phyloP scores from a whole-genome alignment of 2,888 invertebrate genomes.

The Acholoe squamosa region DNA sequence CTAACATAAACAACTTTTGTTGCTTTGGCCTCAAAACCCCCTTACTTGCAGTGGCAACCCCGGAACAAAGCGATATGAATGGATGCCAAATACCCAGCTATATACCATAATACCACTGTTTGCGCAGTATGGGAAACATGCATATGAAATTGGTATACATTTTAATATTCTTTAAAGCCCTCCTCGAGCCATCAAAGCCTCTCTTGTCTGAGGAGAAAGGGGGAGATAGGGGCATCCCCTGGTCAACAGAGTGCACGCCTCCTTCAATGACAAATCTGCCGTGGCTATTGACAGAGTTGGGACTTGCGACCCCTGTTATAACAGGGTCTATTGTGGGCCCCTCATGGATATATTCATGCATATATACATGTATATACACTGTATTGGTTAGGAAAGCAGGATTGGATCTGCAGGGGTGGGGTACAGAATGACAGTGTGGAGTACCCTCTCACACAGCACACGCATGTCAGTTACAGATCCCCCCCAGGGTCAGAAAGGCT shows the following conservation, averaged over 20 bases:
- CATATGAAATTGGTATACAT: conserved; percentile 43
- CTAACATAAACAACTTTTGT: too few relatives aligned
- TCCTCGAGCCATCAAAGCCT: conserved; percentile 18
- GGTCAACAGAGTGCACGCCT: conserved; percentile 36
- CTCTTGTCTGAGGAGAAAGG: conserved; percentile 12
- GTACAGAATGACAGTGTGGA: background rate
- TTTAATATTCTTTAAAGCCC: conserved; percentile 43
- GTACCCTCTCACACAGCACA: background rate
- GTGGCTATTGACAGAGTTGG: conserved; percentile 12
- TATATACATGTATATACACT: conserved; percentile 41
- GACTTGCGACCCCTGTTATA: background rate
- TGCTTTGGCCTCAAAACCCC: too few relatives aligned
- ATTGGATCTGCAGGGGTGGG: background rate
- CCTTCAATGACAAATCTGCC: conserved; percentile 54
- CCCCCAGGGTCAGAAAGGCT: too few relatives aligned
- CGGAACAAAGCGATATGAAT: conserved; percentile 34
- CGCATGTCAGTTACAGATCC: background rate
- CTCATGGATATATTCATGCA: conserved; percentile 56
- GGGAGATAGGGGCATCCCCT: conserved; percentile 37
- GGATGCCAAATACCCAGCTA: background rate
- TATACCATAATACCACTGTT: background rate
- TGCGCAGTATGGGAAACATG: conserved; percentile 14
- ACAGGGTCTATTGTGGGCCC: conserved; percentile 39
- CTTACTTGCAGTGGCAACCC: background rate
- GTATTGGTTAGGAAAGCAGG: conserved; percentile 22